Evolutionary conservation across 2,797 vertebrate genomes (phyloP), one percentile per base, ranked within the genome.

Genomic region (Sardinella longiceps): DNA sequence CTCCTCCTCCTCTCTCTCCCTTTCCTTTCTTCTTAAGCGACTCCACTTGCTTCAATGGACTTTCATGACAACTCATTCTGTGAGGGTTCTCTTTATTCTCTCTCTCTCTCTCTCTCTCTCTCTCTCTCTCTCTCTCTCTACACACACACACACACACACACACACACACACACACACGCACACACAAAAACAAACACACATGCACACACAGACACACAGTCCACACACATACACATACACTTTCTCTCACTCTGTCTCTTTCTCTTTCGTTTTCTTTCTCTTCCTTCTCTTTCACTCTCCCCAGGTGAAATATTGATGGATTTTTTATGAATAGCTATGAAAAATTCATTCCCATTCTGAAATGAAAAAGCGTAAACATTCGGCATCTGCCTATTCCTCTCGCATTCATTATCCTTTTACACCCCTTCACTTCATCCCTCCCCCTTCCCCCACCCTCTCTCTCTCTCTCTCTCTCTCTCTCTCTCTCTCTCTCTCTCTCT

Each of bases 241-340:
- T 80, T 23, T 51, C 80, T 85, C 43, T 85, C 45, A 81, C 25
- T 81, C 80, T 51, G 23, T 30, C 39, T 43, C 83, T 81, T 28
- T 87, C 82, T 43, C 80, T 33, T 66, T 53, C 39, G 30, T 53
- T 53, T 12, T 50, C 85, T 48, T 12, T 80, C 70, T 37, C 56
- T 50, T 92, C 88, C 88, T 87, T 92, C 92, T 91, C 92, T 89
- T 92, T 94, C 93, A 91, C 92, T 93, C 93, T 95, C 93, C 93
- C 92, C 94, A 95, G 95, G 95, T 95, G 93, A 95, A 95, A 96
- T 95, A 95, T 95, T 95, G 95, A 96, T 96, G 95, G 94, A 95
- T 95, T 95, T 95, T 95, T 95, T 95, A 95, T 95, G 94, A 96
- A 95, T 94, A 93, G 93, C 93, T 93, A 95, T 96, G 94, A 96